Evolutionary conservation across 2,797 vertebrate genomes (phyloP).

Genomic region (Heteromormyrus szaboi): DNA sequence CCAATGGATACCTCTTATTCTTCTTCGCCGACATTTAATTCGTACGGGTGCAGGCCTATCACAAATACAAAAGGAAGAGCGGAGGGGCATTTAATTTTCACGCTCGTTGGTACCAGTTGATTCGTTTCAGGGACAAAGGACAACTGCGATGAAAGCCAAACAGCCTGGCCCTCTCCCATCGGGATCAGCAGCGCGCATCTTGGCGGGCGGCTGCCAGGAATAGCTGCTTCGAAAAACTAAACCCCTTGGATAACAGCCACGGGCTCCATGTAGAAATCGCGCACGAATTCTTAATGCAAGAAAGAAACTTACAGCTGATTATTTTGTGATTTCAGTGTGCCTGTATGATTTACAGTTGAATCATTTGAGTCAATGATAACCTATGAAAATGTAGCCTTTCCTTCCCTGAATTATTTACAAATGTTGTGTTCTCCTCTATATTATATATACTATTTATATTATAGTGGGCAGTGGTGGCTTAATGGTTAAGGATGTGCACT

Average conservation of each 20-base stretch:
- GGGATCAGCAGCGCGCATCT: background rate
- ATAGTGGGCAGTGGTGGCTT: too few relatives aligned
- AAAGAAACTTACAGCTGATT: background rate
- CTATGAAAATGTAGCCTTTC: background rate
- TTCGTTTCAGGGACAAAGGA: background rate
- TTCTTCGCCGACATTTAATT: conserved; percentile 43
- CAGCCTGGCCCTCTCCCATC: background rate
- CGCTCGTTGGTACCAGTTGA: background rate
- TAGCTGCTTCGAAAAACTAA: background rate
- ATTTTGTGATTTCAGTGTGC: background rate
- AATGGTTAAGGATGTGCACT: too few relatives aligned
- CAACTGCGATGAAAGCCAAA: background rate
- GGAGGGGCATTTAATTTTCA: conserved; percentile 6
- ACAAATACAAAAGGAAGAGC: conserved; percentile 2
- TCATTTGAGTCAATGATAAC: background rate
- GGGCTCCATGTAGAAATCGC: background rate
- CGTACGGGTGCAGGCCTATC: conserved; percentile 38
- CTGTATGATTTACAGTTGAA: background rate
- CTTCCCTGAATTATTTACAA: background rate
- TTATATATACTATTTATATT: background rate
- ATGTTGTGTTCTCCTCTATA: background rate
- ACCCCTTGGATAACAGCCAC: background rate
- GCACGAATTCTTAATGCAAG: background rate
- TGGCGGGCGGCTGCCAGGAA: background rate
- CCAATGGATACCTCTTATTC: conserved; percentile 44